Conservation (phyloP, 2,797 vertebrate species). For the Coregonus suidteri region DNA sequence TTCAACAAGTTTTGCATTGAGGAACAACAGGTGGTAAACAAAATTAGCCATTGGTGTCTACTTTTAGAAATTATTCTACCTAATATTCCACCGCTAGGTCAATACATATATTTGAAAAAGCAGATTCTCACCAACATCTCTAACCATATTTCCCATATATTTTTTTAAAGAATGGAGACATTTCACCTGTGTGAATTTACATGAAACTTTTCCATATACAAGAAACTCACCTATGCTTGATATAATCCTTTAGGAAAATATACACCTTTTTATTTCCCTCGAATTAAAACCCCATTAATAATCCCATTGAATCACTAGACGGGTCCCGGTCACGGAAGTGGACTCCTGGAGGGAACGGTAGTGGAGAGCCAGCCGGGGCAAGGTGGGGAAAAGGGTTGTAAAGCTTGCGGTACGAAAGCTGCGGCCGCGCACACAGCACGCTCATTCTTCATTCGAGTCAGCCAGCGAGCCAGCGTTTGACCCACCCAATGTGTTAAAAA, state of each 20-base stretch:
- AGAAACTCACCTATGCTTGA: slow-evolving; percentile 54
- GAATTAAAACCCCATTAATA: slow-evolving; percentile 61
- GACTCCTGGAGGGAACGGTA: slow-evolving; percentile 48
- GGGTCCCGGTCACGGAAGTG: slow-evolving; percentile 55
- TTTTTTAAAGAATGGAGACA: neutral
- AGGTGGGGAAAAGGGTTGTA: slow-evolving; percentile 57
- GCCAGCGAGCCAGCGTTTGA: slow-evolving; percentile 51
- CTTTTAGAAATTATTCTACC: neutral
- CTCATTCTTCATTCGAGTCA: slow-evolving; percentile 77
- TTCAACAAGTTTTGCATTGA: neutral
- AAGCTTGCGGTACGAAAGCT: neutral
- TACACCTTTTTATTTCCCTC: slow-evolving; percentile 46
- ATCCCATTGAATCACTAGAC: slow-evolving; percentile 65
- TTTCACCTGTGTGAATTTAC: neutral
- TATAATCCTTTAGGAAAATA: slow-evolving; percentile 41
- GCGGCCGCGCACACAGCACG: slow-evolving; percentile 54
- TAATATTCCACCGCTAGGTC: neutral
- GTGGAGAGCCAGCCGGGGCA: slow-evolving; percentile 31
- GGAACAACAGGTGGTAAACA: slow-evolving; percentile 11
- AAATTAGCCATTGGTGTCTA: neutral
- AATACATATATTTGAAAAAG: neutral
- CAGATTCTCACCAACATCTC: neutral
- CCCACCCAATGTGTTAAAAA: slow-evolving; percentile 83
- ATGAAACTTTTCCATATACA: neutral
- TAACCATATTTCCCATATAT: neutral